Evolutionary conservation across 1,140 invertebrate species (phyloP).

Genomic region (Varroa destructor): DNA sequence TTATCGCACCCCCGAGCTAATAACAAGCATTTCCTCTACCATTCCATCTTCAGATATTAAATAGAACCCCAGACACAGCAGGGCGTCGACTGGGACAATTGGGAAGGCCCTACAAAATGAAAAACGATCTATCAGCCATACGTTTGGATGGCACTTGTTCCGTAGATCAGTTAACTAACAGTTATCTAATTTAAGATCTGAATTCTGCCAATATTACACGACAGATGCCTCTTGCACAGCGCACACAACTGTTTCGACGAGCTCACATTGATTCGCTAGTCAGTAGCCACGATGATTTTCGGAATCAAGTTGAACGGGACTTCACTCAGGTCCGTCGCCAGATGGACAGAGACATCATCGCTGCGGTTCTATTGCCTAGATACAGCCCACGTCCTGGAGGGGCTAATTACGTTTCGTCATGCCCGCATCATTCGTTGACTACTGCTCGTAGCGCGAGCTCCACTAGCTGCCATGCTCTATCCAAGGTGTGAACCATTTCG

Average conservation of each 20-base stretch:
- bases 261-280: constrained; percentile 20
- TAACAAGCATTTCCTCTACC: no score
- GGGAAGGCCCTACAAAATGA: no score
- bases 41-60: no score
- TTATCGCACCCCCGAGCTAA: no score
- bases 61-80: no score
- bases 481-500: background rate
- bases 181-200: no score
- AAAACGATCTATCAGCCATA: no score
- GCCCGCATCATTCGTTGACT: background rate
- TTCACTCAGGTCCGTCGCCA: constrained; percentile 6
- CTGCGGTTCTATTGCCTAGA: background rate
- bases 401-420: background rate
- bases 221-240: background rate
- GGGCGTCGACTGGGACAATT: no score
- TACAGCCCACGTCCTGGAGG: background rate
- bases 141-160: no score
- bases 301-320: background rate
- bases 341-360: constrained; percentile 12
- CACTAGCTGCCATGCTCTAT: background rate
- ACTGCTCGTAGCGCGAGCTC: background rate
- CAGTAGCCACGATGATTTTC: constrained; percentile 8
- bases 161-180: no score
- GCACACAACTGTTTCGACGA: background rate
- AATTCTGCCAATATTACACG: no score